Percentiles rank a stretch among this genome's conserved stretches.
These are phyloP conservation scores for Danio tinwini DNA, from an alignment of 2,797 vertebrate genomes.

Conservation along the genomic window DNA sequence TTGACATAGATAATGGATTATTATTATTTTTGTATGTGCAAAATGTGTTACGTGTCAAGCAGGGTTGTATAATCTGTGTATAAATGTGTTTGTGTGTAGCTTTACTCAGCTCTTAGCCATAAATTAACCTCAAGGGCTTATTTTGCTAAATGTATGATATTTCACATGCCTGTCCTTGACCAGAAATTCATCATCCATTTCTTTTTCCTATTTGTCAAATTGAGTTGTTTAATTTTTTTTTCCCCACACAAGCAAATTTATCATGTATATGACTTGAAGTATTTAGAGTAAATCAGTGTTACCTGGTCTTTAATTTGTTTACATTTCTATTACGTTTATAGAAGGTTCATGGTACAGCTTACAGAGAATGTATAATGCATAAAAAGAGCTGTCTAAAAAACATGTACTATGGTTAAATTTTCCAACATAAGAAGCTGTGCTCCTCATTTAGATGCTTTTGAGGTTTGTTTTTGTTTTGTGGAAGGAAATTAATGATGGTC, in stretches of 20 bases:
- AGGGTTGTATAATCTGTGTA: not conserved
- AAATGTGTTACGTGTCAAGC: not conserved
- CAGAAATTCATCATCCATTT: not conserved
- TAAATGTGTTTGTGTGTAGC: not conserved
- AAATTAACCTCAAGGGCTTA: conserved; percentile 20
- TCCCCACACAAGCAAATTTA: not conserved
- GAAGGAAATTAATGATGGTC: conserved; percentile 10
- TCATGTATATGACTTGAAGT: conserved; percentile 4
- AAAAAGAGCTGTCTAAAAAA: conserved; percentile 25
- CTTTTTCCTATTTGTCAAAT: not conserved
- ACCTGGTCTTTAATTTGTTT: conserved; percentile 16
- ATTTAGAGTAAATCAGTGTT: conserved; percentile 16
- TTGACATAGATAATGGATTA: not conserved
- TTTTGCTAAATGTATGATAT: not conserved
- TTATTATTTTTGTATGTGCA: not conserved
- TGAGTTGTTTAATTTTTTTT: not conserved
- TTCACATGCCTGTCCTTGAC: not conserved
- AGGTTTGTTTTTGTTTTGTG: conserved; percentile 1
- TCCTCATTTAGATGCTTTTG: conserved; percentile 3
- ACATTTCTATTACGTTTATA: conserved; percentile 7
- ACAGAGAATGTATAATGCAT: conserved; percentile 19
- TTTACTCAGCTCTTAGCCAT: conserved; percentile 4
- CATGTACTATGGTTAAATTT: conserved; percentile 5
- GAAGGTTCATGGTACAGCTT: conserved; percentile 14
- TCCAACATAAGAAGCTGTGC: conserved; percentile 9